Evolutionary conservation across 2,113 vertebrate species (phyloP), one percentile per base, ranked within the genome.

Genomic region (Recurvirostra avosetta): DNA sequence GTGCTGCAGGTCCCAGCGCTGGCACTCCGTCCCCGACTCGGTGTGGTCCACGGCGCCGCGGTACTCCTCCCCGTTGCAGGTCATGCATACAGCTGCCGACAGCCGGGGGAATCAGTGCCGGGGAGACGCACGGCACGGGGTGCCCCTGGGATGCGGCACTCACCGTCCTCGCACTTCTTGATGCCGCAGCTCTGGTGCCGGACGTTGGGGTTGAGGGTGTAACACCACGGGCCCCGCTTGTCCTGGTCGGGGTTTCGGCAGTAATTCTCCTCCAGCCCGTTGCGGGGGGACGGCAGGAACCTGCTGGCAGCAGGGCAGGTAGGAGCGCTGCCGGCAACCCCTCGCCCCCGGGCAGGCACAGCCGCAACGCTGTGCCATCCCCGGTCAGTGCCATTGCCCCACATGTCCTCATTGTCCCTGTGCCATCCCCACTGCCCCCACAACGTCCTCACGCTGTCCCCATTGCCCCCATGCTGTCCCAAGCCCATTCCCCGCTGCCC

Each of bases 1-100:
- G 83, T 97, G 97, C 97, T 99, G 99, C 96, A 99, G 98, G 97
- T 99, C 99, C 99, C 99, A 99, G 94, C 99, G 98, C 97, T 99
- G 99, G 95, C 99, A 99, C 97, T 99, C 99, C 1, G 40, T 97
- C 49, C 99, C 99, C 0, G 90, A 99, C 59, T 98, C 98, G 0
- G 99, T 99, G 97, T 96, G 98, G 95, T 99, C 99, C 71, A 99
- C 97, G 1, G 98, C 91, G 3, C 99, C 99, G 2, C 98, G 98
- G 97, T 99, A 99, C 71, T 99, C 98, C 94, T 99, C 99, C 5
- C 99, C 99, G 0, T 99, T 99, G 93, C 99, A 99, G 15, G 97
- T 98, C 93, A 99, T 92, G 52, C 99, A 99, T 10, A 98, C 90
- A 6, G 98, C 99, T 99, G 98, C 78, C 15, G 3, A 80, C 22